Conservation (phyloP, 1,140 invertebrate genomes). For the Trypoxylus dichotomus region DNA sequence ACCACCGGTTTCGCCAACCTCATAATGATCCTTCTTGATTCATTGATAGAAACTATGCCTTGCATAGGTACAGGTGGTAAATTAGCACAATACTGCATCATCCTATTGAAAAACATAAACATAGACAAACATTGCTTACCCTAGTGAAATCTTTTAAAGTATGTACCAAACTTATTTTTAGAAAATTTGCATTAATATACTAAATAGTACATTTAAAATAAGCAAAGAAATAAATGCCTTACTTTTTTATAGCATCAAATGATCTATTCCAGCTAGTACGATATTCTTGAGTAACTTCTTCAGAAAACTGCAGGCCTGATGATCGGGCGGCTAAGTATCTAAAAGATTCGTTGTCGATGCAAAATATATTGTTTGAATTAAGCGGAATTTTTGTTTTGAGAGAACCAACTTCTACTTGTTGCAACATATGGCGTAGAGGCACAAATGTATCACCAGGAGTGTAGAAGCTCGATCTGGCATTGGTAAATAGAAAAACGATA, state of each 20-base stretch:
- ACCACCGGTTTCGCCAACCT: conserved; percentile 1
- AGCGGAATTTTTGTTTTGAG: conserved; percentile 37
- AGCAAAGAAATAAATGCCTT: neutral
- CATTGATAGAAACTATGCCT: conserved; percentile 9
- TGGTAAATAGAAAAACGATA: conserved; percentile 47
- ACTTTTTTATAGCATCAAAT: neutral
- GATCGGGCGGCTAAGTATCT: conserved; percentile 42
- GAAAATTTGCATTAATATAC: neutral
- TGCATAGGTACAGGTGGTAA: neutral
- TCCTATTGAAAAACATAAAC: neutral
- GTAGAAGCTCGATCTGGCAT: conserved; percentile 41
- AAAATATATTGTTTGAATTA: conserved; percentile 42
- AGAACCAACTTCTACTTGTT: neutral
- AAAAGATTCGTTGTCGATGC: conserved; percentile 49
- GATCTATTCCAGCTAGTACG: conserved; percentile 46
- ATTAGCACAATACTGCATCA: conserved; percentile 4
- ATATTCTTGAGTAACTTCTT: conserved; percentile 28
- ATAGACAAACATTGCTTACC: neutral
- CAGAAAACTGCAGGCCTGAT: conserved; percentile 36
- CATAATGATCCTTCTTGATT: conserved; percentile 19
- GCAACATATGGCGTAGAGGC: conserved; percentile 33
- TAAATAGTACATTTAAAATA: neutral
- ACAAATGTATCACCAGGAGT: conserved; percentile 41
- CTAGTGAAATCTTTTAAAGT: too few species aligned
- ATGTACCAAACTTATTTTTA: neutral